phyloP scores from a whole-genome alignment of 2,888 invertebrate genomes.

The Nycteola revayana region DNA sequence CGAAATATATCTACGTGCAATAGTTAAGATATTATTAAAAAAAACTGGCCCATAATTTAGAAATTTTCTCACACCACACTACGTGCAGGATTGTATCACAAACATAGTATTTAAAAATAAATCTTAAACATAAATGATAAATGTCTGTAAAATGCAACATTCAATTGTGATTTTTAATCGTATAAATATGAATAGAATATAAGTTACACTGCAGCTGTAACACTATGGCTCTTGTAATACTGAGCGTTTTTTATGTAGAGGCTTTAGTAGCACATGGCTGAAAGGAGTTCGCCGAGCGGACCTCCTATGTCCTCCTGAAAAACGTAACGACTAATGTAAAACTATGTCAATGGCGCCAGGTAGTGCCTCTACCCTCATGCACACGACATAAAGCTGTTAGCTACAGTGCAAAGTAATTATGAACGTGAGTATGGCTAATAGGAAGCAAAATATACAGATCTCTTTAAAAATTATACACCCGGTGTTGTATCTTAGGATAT shows the following conservation, averaged over 20 bases:
- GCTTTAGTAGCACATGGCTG: constrained; percentile 83
- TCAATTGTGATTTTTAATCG: constrained; percentile 35
- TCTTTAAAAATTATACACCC: constrained; percentile 61
- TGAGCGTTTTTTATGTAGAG: constrained; percentile 49
- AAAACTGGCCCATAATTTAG: constrained; percentile 74
- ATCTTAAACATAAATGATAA: constrained; percentile 44
- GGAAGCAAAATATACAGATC: constrained; percentile 80
- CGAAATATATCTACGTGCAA: constrained; percentile 57
- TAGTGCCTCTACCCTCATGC: constrained; percentile 58
- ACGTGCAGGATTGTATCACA: constrained; percentile 49
- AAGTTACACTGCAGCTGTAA: constrained; percentile 45
- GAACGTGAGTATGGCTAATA: constrained; percentile 51
- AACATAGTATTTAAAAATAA: constrained; percentile 42
- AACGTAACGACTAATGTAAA: constrained; percentile 67
- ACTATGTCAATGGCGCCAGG: constrained; percentile 37
- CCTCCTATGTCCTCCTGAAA: constrained; percentile 87
- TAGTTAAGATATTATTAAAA: constrained; percentile 39
- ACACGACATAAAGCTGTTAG: constrained; percentile 61
- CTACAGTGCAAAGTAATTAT: constrained; percentile 69
- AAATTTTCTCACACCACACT: constrained; percentile 43
- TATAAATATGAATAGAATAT: constrained; percentile 26
- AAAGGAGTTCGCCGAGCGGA: constrained; percentile 85
- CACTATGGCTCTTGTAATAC: constrained; percentile 56
- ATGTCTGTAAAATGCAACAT: constrained; percentile 60
- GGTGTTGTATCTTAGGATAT: constrained; percentile 38